Percentiles rank a stretch among this genome's conserved stretches.
phyloP scores from a whole-genome alignment of 2,113 vertebrate species.

The Plectropomus leopardus region DNA sequence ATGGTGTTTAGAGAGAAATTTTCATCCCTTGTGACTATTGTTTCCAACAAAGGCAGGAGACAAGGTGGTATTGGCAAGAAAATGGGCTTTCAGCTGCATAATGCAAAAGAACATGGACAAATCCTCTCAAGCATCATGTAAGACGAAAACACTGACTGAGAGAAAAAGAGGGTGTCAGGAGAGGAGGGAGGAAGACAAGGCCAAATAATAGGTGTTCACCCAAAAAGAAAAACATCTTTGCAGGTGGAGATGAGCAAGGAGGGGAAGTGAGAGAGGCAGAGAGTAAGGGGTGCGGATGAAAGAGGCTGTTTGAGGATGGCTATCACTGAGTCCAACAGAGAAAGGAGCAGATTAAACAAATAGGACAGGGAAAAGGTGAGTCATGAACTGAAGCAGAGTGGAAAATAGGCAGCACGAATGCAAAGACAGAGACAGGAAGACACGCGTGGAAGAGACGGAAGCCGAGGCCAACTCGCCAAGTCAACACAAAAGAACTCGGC shows the following conservation, averaged over 20 bases:
- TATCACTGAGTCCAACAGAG: conserved; percentile 23
- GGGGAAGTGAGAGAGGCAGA: conserved; percentile 19
- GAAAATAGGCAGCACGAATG: conserved; percentile 30
- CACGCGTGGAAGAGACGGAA: conserved; percentile 3
- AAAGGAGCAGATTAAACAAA: conserved; percentile 45
- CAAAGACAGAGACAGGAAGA: conserved; percentile 2
- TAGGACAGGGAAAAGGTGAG: conserved; percentile 16
- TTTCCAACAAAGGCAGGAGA: conserved; percentile 57
- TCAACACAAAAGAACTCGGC: conserved; percentile 34
- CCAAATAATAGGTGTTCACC: conserved; percentile 62
- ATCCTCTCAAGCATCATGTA: conserved; percentile 58
- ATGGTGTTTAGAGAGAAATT: conserved; percentile 29
- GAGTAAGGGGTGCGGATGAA: conserved; percentile 14
- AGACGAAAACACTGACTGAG: conserved; percentile 45
- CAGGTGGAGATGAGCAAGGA: conserved; percentile 52
- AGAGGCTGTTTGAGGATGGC: conserved; percentile 43
- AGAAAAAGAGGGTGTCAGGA: conserved; percentile 10
- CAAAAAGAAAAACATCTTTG: conserved; percentile 60
- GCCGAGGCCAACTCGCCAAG: conserved; percentile 26
- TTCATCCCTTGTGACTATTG: conserved; percentile 52
- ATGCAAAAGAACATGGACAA: conserved; percentile 67
- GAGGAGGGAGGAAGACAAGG: conserved; percentile 6
- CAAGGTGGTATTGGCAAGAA: conserved; percentile 57
- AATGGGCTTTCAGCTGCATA: conserved; percentile 66
- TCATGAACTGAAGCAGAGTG: conserved; percentile 20